Evolutionary conservation across 2,113 vertebrate species (phyloP).

Genomic region (Toxostoma redivivum): DNA sequence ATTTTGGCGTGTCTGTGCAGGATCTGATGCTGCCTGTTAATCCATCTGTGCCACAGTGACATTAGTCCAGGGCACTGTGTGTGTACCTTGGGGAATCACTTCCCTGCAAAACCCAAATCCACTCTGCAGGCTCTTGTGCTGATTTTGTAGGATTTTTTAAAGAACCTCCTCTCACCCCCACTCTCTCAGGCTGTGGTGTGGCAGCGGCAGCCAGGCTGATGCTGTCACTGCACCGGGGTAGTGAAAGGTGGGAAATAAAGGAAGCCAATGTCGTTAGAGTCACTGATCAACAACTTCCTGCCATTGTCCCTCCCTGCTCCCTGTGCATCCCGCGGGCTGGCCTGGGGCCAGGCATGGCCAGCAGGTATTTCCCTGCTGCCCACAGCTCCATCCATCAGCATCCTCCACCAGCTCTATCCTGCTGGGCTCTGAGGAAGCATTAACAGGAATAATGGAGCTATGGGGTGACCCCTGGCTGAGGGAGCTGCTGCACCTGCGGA

Average conservation of each 20-base stretch:
- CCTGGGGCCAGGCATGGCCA: background rate
- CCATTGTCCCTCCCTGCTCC: conserved; percentile 11
- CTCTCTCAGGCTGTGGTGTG: too few species aligned
- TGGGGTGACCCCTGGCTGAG: background rate
- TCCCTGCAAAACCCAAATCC: background rate
- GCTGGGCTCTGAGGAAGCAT: background rate
- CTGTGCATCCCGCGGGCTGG: background rate
- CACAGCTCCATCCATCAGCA: background rate
- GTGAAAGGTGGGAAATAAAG: conserved; percentile 63
- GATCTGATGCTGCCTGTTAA: too few species aligned
- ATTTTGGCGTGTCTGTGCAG: background rate
- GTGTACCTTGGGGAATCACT: background rate
- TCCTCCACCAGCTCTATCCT: background rate
- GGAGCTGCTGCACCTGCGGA: background rate
- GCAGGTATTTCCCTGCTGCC: conserved; percentile 48
- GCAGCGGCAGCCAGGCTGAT: fast-evolving
- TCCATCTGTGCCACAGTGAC: fast-evolving
- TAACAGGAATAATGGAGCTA: background rate
- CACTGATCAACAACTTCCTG: conserved; percentile 51
- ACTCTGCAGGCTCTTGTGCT: background rate
- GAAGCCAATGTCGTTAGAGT: conserved; percentile 28
- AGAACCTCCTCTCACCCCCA: fast-evolving
- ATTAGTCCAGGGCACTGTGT: fast-evolving
- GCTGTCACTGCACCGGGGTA: background rate
- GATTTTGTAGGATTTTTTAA: background rate